These are phyloP conservation scores for Cassiopea andromeda DNA, from an alignment of 30 jellyfish, hydroid and myxozoan species.

Conservation along the genomic window DNA sequence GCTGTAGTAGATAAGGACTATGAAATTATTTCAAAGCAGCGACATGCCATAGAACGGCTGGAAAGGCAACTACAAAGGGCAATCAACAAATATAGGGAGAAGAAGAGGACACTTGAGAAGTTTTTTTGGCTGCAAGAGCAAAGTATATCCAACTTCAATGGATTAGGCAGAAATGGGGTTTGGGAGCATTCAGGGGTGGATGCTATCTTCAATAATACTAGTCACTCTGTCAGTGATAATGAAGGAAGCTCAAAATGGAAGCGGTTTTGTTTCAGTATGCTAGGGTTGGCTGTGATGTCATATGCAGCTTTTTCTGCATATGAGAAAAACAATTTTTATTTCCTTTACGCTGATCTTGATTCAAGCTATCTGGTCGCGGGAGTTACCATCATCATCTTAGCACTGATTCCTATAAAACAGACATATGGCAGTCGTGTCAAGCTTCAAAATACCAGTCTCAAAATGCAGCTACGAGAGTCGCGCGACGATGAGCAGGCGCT, in stretches of 20 bases:
- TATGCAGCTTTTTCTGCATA: not conserved
- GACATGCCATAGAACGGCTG: slow-evolving; percentile 72
- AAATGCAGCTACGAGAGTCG: slow-evolving; percentile 1
- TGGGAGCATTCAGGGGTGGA: slow-evolving; percentile 16
- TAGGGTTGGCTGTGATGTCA: not conserved
- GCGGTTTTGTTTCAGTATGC: not conserved
- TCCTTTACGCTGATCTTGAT: not conserved
- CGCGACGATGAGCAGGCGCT: slow-evolving; percentile 48
- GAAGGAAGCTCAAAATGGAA: not conserved
- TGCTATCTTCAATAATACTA: not conserved
- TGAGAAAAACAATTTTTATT: not conserved
- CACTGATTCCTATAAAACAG: not conserved
- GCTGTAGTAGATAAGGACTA: slow-evolving; percentile 61
- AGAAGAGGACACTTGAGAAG: slow-evolving; percentile 32
- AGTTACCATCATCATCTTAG: not conserved
- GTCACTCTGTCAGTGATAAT: not conserved
- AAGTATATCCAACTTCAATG: not conserved
- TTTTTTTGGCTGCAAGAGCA: slow-evolving; percentile 54
- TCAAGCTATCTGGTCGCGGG: not conserved
- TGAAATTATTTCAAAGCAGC: slow-evolving; percentile 62
- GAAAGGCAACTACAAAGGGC: slow-evolving; percentile 71
- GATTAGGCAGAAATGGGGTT: slow-evolving; percentile 1
- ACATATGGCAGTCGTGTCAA: not conserved
- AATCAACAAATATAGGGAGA: slow-evolving; percentile 53
- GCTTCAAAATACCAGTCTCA: not conserved